phyloP scores from a whole-genome alignment of 2,113 vertebrate species.

The Salvator merianae region DNA sequence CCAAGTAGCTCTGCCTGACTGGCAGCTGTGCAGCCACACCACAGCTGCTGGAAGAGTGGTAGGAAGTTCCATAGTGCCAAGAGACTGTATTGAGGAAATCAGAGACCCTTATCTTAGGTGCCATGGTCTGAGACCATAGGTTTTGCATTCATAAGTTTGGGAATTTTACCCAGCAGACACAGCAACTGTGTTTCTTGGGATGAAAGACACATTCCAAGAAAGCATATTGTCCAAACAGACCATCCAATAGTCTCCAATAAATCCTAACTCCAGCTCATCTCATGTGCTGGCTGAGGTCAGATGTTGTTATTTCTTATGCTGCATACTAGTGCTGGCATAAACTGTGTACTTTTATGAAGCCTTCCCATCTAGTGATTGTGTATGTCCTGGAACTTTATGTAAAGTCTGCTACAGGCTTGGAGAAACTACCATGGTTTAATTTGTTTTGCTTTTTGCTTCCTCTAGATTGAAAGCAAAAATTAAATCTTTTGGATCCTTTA shows the following conservation, averaged over 20 bases:
- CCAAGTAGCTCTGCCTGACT: too few species aligned
- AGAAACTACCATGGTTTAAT: neutral
- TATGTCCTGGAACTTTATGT: neutral
- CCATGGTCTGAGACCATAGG: too few species aligned
- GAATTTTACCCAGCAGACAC: too few species aligned
- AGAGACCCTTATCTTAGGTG: too few species aligned
- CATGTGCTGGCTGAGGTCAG: neutral
- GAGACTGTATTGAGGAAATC: too few species aligned
- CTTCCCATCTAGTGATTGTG: neutral
- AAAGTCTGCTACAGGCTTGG: neutral
- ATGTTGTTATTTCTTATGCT: neutral
- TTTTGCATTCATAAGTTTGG: neutral
- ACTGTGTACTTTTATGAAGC: neutral
- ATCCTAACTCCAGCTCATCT: neutral
- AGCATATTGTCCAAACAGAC: neutral
- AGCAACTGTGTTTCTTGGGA: neutral
- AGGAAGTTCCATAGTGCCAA: too few species aligned
- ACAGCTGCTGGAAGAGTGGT: too few species aligned
- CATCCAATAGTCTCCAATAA: neutral
- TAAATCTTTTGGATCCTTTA: neutral
- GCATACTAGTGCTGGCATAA: neutral
- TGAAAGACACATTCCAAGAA: neutral
- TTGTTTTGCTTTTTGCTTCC: neutral
- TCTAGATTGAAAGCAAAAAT: neutral
- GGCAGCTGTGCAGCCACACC: too few species aligned